Evolutionary conservation across 2,888 invertebrate species (phyloP).

Genomic region (Julus scanicus): DNA sequence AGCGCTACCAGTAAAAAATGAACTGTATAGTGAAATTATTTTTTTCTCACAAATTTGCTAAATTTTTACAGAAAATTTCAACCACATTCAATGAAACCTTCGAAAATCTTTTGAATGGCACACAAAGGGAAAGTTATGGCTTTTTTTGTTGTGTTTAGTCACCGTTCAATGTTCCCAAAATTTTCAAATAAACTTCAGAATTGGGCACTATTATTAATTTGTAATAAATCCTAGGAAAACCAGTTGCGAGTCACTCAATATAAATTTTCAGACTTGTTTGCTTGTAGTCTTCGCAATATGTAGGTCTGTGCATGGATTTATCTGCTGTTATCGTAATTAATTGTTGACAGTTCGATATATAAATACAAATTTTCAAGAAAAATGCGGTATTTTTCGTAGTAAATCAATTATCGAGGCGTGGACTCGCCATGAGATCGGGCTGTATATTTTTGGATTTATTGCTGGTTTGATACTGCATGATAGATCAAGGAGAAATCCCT

Average conservation of each 20-base stretch:
- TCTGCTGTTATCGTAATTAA: constrained; percentile 40
- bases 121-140: not conserved
- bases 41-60: no score
- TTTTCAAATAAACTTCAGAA: constrained; percentile 1
- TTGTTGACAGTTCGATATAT: not conserved
- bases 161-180: not conserved
- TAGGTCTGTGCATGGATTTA: constrained; percentile 7
- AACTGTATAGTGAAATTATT: no score
- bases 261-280: not conserved
- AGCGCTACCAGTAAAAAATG: no score
- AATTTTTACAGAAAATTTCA: no score
- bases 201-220: not conserved
- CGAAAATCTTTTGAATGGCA: not conserved
- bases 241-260: not conserved
- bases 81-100: no score
- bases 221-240: constrained; percentile 10
- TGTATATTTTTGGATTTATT: not conserved
- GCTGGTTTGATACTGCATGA: not conserved
- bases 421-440: not conserved
- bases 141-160: not conserved
- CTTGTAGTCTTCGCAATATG: not conserved
- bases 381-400: not conserved
- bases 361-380: constrained; percentile 14
- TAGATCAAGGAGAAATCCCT: constrained; percentile 38
- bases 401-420: constrained; percentile 29